phyloP scores from a whole-genome alignment of 1,140 invertebrate genomes.

The Cydia strobilella region DNA sequence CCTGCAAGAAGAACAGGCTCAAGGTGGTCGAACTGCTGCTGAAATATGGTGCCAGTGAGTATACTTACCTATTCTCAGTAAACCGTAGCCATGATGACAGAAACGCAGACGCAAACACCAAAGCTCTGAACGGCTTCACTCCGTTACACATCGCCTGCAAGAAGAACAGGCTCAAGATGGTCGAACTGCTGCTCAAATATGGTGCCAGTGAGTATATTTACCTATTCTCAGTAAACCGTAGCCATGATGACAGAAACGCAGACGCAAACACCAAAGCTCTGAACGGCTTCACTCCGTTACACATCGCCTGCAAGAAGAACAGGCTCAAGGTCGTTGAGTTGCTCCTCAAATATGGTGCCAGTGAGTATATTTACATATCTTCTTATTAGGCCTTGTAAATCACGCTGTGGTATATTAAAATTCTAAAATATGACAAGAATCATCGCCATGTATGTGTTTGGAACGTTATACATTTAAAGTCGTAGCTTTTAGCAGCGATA shows the following conservation, averaged over 20 bases:
- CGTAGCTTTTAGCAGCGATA: too few relatives aligned
- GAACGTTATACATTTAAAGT: too few relatives aligned
- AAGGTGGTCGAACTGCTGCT: constrained; percentile 97
- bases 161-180: constrained; percentile 97
- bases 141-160: constrained; percentile 99
- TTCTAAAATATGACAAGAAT: too few relatives aligned
- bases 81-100: constrained; percentile 94
- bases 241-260: constrained; percentile 96
- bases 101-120: constrained; percentile 96
- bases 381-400: too few relatives aligned
- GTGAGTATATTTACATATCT: constrained; percentile 59
- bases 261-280: constrained; percentile 97
- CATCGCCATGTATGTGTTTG: too few relatives aligned
- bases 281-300: constrained; percentile 98
- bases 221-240: constrained; percentile 78
- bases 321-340: constrained; percentile 97
- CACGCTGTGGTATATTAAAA: too few relatives aligned
- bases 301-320: constrained; percentile 99
- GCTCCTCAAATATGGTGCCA: constrained; percentile 95
- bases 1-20: constrained; percentile 98
- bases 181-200: constrained; percentile 96
- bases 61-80: not conserved
- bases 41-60: constrained; percentile 93
- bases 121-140: constrained; percentile 98
- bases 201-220: constrained; percentile 85